A percentile compares a stretch with the other conserved stretches of the same genome.
Conservation (phyloP, 2,888 invertebrate species). For the Cheilosia vulpina region DNA sequence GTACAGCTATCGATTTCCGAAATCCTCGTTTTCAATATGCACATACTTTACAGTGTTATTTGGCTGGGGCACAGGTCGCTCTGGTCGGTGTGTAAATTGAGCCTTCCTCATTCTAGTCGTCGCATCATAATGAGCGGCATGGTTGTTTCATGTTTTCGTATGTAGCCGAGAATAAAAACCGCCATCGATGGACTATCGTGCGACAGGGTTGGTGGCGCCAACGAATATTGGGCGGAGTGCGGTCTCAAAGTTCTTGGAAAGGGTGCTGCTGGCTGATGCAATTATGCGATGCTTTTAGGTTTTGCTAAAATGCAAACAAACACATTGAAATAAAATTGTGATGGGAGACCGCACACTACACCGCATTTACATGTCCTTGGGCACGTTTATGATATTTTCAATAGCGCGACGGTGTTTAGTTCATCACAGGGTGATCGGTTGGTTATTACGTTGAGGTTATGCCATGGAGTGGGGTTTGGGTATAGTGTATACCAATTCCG, state of each 20-base stretch:
- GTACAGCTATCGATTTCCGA: slow-evolving; percentile 43
- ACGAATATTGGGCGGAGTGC: neutral
- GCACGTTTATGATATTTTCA: neutral
- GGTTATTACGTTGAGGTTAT: neutral
- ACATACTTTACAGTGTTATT: slow-evolving; percentile 41
- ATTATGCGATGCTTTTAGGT: slow-evolving; percentile 45
- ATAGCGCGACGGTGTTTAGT: slow-evolving; percentile 3
- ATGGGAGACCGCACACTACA: neutral
- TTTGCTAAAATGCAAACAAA: slow-evolving; percentile 5
- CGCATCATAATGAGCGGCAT: neutral
- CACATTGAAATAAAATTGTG: neutral
- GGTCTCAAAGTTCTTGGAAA: neutral
- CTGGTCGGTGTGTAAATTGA: slow-evolving; percentile 11
- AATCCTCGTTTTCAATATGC: slow-evolving; percentile 41
- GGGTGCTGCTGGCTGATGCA: slow-evolving; percentile 23
- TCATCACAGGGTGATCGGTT: slow-evolving; percentile 1
- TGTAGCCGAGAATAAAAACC: neutral
- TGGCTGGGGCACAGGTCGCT: slow-evolving; percentile 40
- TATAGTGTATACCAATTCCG: neutral
- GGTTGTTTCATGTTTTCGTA: slow-evolving; percentile 6
- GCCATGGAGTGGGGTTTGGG: neutral
- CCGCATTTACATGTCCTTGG: slow-evolving; percentile 19
- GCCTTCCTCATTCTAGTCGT: neutral
- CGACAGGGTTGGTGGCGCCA: neutral
- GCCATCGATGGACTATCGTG: slow-evolving; percentile 3